Evolutionary conservation across 2,797 vertebrate genomes (phyloP).

Genomic region (Garrulus glandarius): DNA sequence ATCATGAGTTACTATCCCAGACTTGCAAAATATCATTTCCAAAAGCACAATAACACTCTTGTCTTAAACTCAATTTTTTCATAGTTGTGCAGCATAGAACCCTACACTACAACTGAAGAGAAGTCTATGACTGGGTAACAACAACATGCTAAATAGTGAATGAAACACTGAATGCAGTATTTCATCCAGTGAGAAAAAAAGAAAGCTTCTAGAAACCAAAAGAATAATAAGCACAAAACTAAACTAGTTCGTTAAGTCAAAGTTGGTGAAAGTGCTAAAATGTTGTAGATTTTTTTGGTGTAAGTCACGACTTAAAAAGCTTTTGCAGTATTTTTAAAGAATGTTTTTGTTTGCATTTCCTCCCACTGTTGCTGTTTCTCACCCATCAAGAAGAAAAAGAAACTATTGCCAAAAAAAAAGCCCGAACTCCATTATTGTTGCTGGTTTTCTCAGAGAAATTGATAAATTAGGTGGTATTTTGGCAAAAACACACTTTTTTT

Average conservation of each 20-base stretch:
- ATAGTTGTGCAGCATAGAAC: neutral
- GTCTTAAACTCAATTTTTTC: constrained; percentile 16
- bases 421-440: neutral
- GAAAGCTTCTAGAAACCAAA: neutral
- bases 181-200: neutral
- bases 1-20: neutral
- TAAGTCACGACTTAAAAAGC: neutral
- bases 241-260: neutral
- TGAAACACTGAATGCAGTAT: neutral
- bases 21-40: neutral
- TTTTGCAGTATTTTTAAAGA: neutral
- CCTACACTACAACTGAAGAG: neutral
- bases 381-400: neutral
- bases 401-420: neutral
- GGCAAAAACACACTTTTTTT: neutral
- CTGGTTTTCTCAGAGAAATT: neutral
- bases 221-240: neutral
- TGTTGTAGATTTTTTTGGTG: neutral
- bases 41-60: constrained; percentile 40
- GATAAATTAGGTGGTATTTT: neutral
- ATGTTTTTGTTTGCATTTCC: neutral
- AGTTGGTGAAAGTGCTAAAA: neutral
- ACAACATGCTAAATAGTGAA: neutral
- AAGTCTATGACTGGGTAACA: neutral
- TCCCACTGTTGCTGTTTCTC: neutral